Evolutionary conservation across 2,888 invertebrate species (phyloP).

Genomic region (Bombyx huttoni): DNA sequence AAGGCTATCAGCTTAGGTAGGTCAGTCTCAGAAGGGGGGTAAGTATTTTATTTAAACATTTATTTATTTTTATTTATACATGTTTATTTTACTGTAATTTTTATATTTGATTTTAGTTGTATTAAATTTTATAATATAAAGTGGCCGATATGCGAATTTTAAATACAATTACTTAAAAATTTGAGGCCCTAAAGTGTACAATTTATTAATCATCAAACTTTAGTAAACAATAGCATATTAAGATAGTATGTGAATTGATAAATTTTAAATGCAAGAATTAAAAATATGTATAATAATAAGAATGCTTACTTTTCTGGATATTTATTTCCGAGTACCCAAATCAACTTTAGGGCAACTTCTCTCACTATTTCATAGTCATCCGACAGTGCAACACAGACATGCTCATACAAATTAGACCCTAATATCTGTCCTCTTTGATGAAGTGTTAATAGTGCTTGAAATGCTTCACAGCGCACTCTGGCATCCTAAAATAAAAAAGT

Average conservation of each 20-base stretch:
- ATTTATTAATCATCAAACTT: too few relatives aligned
- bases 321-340: conserved; percentile 88
- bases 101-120: too few relatives aligned
- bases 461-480: conserved; percentile 89
- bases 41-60: too few relatives aligned
- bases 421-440: conserved; percentile 86
- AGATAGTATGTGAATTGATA: not conserved
- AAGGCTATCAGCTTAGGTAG: too few relatives aligned
- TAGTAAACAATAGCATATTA: too few relatives aligned
- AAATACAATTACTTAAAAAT: too few relatives aligned
- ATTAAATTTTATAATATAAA: too few relatives aligned
- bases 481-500: conserved; percentile 74
- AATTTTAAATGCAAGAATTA: not conserved
- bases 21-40: too few relatives aligned
- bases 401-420: conserved; percentile 76
- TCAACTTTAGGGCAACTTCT: conserved; percentile 85
- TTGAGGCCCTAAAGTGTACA: too few relatives aligned
- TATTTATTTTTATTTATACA: too few relatives aligned
- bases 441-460: conserved; percentile 86
- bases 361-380: conserved; percentile 97
- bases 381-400: conserved; percentile 81
- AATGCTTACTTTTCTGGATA: conserved; percentile 86
- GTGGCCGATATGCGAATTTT: too few relatives aligned
- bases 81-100: too few relatives aligned
- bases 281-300: not conserved